Evolutionary conservation across 2,888 invertebrate species (phyloP).

Genomic region (Allygus modestus): DNA sequence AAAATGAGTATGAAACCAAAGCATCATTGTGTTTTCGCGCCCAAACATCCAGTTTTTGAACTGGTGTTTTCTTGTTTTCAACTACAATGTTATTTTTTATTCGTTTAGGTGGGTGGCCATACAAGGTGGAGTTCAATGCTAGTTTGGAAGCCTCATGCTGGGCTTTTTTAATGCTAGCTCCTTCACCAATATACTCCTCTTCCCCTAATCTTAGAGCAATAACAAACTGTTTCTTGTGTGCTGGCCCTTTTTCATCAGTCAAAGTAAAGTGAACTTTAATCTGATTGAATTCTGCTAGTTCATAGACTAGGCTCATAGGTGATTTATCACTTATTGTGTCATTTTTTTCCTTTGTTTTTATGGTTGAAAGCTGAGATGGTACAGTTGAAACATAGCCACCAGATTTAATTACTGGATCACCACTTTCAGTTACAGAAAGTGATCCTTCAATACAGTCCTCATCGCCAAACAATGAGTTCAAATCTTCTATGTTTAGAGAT

Average conservation of each 20-base stretch:
- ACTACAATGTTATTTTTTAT: not conserved
- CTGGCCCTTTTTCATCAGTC: conserved; percentile 32
- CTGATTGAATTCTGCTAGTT: conserved; percentile 15
- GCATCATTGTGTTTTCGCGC: conserved; percentile 32
- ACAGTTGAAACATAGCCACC: not conserved
- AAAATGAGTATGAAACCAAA: not conserved
- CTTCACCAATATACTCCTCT: conserved; percentile 37
- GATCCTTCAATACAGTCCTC: conserved; percentile 49
- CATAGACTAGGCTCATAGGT: conserved; percentile 6
- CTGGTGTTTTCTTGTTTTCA: conserved; percentile 5
- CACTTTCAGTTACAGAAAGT: conserved; percentile 19
- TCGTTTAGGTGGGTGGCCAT: conserved; percentile 20
- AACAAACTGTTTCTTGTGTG: conserved; percentile 31
- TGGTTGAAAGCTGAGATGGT: not conserved
- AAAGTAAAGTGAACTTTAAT: conserved; percentile 6
- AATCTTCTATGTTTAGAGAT: not conserved
- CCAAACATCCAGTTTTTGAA: conserved; percentile 27
- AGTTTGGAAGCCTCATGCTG: conserved; percentile 37
- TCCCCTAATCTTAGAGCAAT: conserved; percentile 15
- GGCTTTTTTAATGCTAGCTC: conserved; percentile 43
- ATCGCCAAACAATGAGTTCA: not conserved
- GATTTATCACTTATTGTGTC: not conserved
- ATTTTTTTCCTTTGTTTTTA: not conserved
- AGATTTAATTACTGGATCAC: not conserved
- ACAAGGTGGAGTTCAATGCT: conserved; percentile 34